A percentile compares a stretch with the other conserved stretches of the same genome.
phyloP scores from a whole-genome alignment of 2,888 invertebrate species.

The Drosophila setosimentum region DNA sequence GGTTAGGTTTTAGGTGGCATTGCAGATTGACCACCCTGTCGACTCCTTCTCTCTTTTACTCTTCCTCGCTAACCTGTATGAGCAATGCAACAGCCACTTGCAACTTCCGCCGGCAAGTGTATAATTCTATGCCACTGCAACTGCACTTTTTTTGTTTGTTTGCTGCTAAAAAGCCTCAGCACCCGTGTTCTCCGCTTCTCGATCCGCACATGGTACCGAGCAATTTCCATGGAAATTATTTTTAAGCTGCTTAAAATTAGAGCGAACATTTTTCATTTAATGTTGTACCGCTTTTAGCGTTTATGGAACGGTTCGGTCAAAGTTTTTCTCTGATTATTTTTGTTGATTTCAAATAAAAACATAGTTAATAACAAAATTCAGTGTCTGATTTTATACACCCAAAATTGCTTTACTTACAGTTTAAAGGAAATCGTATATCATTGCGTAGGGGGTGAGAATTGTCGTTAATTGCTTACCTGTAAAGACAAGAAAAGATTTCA shows the following conservation, averaged over 20 bases:
- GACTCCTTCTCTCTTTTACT: neutral
- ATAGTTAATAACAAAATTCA: slow-evolving; percentile 5
- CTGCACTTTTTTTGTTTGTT: slow-evolving; percentile 39
- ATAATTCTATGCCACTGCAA: slow-evolving; percentile 77
- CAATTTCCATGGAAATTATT: slow-evolving; percentile 71
- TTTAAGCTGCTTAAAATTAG: slow-evolving; percentile 78
- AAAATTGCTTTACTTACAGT: slow-evolving; percentile 44
- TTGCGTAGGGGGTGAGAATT: neutral
- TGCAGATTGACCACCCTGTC: slow-evolving; percentile 44
- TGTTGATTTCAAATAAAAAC: slow-evolving; percentile 11
- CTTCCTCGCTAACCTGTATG: slow-evolving; percentile 6
- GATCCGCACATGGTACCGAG: neutral
- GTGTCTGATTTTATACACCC: slow-evolving; percentile 3
- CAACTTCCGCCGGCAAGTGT: slow-evolving; percentile 81
- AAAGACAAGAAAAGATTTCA: slow-evolving; percentile 32
- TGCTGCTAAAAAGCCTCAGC: slow-evolving; percentile 17
- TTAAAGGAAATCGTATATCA: neutral
- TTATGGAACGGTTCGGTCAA: slow-evolving; percentile 36
- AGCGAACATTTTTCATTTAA: slow-evolving; percentile 70
- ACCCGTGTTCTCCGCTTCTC: neutral
- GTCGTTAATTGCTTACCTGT: slow-evolving; percentile 61
- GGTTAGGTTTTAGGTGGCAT: slow-evolving; percentile 42
- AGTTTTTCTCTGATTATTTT: slow-evolving; percentile 18
- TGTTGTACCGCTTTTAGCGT: slow-evolving; percentile 45
- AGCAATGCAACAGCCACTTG: slow-evolving; percentile 70